phyloP scores from a whole-genome alignment of 2,797 vertebrate species.

The Enteromius trimaculatus region DNA sequence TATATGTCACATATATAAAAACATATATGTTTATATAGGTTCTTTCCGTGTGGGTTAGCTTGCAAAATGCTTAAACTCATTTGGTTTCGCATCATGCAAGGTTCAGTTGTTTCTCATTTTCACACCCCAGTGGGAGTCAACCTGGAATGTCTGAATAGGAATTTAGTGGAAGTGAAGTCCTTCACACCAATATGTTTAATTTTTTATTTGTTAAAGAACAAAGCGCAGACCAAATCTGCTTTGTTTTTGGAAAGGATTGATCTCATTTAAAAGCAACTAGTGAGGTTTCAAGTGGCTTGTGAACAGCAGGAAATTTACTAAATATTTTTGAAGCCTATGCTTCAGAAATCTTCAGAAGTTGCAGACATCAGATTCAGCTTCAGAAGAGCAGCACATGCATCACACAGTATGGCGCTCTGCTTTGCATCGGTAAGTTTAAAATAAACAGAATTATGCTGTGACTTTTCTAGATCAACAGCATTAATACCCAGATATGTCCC shows the following conservation, averaged over 20 bases:
- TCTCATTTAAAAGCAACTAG: neutral
- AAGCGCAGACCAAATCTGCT: neutral
- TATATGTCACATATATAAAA: no score
- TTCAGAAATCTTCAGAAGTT: slow-evolving; percentile 6
- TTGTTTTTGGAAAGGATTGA: slow-evolving; percentile 17
- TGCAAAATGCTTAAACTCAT: neutral
- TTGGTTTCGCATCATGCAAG: neutral
- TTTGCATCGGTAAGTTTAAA: neutral
- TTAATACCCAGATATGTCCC: neutral
- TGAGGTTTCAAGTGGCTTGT: neutral
- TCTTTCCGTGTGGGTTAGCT: no score
- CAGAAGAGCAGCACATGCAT: slow-evolving; percentile 6
- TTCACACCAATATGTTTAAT: neutral
- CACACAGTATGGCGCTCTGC: neutral
- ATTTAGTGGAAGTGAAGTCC: neutral
- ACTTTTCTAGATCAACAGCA: neutral
- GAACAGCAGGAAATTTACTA: neutral
- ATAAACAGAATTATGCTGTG: neutral
- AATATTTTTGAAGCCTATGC: neutral
- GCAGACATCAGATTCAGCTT: neutral
- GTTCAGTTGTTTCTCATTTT: neutral
- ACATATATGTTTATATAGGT: no score
- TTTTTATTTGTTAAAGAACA: slow-evolving; percentile 22
- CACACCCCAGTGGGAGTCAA: neutral
- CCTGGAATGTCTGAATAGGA: slow-evolving; percentile 1